Base-by-base conservation (phyloP, 2,888 invertebrate species). In the Rhagium mordax region DNA sequence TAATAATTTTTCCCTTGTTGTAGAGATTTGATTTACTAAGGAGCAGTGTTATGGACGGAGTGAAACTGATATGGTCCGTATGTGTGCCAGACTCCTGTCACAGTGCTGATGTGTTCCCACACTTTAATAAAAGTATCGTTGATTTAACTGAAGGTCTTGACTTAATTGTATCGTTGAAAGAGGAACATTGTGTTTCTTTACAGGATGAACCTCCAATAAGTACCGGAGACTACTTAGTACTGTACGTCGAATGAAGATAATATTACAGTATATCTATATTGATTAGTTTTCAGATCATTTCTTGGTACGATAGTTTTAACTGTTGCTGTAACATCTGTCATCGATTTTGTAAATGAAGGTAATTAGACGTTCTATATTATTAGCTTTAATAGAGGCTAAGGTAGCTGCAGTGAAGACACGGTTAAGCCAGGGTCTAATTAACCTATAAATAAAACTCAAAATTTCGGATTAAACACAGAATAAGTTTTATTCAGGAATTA, bases 11-110 rank as follows among this genome's bases (percentile, higher is more conserved):
- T n/a, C n/a, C n/a, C n/a, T 8, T 8, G 1, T 74, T 78, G 57
- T 70, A 84, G 84, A 82, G 82, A 74, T 83, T 81, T 64, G 67
- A 82, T 66, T 77, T 81, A 62, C 66, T 83, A 3, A 80, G 78
- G 64, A 57, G 65, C n/a, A 79, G 73, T 66, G 79, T 82, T 18
- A 69, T 85, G 24, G 77, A 82, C 66, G 79, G 74, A 62, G 79
- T 80, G 29, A 74, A 78, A 67, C 48, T 87, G 21, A 82, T 81
- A 15, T 84, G 87, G 84, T 86, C 88, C 0, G 85, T 88, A 41
- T 89, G 89, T 76, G 74, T 89, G 21, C 89, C 89, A 13, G 83
- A 87, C 27, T 83, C 86, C 2, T 90, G 90, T 78, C 78, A 79
- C 7, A 69, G 81, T 2, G 61, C 79, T 0, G 87, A 88, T 47